Conservation (phyloP, 2,888 invertebrate genomes). For the Lasiommata megera region DNA sequence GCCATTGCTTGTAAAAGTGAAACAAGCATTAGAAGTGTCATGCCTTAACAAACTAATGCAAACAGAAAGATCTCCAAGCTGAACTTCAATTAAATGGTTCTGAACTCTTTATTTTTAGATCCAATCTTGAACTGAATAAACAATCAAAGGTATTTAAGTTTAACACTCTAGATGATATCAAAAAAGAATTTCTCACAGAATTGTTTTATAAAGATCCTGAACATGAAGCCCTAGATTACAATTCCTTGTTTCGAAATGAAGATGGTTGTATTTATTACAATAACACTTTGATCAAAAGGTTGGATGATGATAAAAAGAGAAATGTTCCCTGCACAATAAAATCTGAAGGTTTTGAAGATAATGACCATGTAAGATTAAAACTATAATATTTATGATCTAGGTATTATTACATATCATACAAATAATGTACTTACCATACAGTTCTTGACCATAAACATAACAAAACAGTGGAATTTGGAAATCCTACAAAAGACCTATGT, state of each 20-base stretch:
- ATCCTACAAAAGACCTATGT: too few species aligned
- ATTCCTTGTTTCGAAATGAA: constrained; percentile 23
- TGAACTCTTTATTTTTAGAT: constrained; percentile 40
- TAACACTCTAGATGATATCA: constrained; percentile 49
- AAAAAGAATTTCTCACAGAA: constrained; percentile 36
- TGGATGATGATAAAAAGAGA: neutral
- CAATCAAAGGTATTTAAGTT: constrained; percentile 46
- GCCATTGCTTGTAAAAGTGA: too few species aligned
- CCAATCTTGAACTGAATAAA: constrained; percentile 43
- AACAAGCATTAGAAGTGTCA: too few species aligned
- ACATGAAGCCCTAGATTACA: neutral
- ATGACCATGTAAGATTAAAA: constrained; percentile 9
- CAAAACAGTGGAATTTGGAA: too few species aligned
- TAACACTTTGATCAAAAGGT: constrained; percentile 18
- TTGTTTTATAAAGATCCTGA: neutral
- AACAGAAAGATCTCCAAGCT: too few species aligned
- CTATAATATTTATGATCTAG: too few species aligned
- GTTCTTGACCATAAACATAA: too few species aligned
- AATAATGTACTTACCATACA: too few species aligned
- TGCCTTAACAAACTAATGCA: too few species aligned
- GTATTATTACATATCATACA: too few species aligned
- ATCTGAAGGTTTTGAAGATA: neutral
- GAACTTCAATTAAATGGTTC: too few species aligned
- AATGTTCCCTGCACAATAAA: neutral
- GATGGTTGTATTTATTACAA: constrained; percentile 12